Base-by-base conservation (phyloP, 2,797 vertebrate species). In the Trematomus bernacchii region DNA sequence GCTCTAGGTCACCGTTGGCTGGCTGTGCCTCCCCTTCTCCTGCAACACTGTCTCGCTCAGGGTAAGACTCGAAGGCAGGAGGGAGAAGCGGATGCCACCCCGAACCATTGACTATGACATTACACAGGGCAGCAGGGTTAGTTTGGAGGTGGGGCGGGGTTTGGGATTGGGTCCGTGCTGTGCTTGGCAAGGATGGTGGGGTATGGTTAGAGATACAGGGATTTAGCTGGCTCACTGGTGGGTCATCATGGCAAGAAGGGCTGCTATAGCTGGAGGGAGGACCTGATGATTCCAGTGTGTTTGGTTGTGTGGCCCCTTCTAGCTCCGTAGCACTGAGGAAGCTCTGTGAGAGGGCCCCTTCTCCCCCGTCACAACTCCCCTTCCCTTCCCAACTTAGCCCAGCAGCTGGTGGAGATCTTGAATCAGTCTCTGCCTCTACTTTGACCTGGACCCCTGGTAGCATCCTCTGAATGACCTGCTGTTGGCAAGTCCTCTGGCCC, bases 101-200 rank as follows among this genome's bases (percentile, higher is more conserved):
- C 1, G 95, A 95, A 89, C 98, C 98, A 75, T 99, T 99, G 82
- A 99, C 97, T 85, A 99, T 98, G 90, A 99, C 97, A 33, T 99
- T 98, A 92, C 97, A 98, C 77, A 96, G 96, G 2, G 96, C 95
- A 58, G 95, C 93, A 27, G 94, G 89, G 74, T 91, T 78, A 73
- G 94, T 92, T 95, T 96, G 80, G 92, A 90, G 77, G 94, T 96
- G 40, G 92, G 21, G 84, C 89, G 81, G 88, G 79, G 33, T 37
- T 37, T 37, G 27, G 27, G 37, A 79, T 91, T 90, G 88, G 68
- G 85, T 89, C 82, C 66, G 84, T 85, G 80, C 73, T 73, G 87
- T 87, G 87, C 73, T 85, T 66, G 85, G 64, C 84, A 95, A 93
- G 73, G 94, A 91, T 3, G 94, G 92, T 84, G 81, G 76, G 78